Evolutionary conservation across 37 sponge, comb jelly and placozoan genomes (phyloP).

Genomic region (Cliona cf. orientalis): DNA sequence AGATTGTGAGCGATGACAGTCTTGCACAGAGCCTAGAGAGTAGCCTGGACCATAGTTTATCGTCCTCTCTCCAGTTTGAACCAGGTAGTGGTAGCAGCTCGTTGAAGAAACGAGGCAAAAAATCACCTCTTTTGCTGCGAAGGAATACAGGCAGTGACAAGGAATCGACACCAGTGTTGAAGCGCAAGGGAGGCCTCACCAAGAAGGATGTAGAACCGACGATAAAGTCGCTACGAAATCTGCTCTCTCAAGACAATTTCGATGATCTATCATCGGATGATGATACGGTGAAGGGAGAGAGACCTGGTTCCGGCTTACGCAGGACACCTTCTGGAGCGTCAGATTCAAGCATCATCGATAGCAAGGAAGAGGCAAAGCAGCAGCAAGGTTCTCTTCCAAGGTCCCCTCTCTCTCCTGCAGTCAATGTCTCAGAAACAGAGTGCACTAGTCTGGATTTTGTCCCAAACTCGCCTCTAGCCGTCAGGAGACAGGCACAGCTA

Average conservation of each 20-base stretch:
- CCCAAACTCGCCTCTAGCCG: constrained; percentile 2
- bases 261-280: background rate
- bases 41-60: background rate
- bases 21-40: background rate
- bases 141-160: too few relatives aligned
- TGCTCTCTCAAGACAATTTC: background rate
- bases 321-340: constrained; percentile 2
- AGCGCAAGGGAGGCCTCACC: constrained; percentile 17
- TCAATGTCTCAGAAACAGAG: background rate
- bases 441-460: constrained; percentile 25
- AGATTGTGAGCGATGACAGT: constrained; percentile 13
- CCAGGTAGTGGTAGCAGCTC: constrained; percentile 4
- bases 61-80: background rate
- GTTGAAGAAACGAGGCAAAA: background rate
- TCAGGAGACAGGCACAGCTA: background rate
- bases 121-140: background rate
- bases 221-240: constrained; percentile 2
- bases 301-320: background rate
- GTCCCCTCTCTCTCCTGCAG: background rate
- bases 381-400: background rate
- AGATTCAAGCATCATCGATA: constrained; percentile 9
- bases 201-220: constrained; percentile 37
- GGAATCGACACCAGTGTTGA: too few relatives aligned
- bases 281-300: background rate
- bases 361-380: background rate